phyloP scores from a whole-genome alignment of 2,888 invertebrate species.

The Bombylius discolor region DNA sequence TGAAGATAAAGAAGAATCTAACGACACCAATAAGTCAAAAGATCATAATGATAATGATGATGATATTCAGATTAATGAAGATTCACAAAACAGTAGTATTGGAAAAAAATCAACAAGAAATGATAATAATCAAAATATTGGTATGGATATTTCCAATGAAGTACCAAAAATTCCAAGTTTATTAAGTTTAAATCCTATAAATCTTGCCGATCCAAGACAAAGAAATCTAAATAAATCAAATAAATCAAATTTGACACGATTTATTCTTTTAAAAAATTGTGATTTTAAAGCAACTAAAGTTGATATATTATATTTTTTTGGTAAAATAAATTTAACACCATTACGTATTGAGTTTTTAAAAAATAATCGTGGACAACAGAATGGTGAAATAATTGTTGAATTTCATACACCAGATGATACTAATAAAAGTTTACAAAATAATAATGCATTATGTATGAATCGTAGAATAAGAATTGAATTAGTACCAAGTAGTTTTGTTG shows the following conservation, averaged over 20 bases:
- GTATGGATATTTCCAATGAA: neutral
- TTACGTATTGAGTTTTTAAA: slow-evolving; percentile 65
- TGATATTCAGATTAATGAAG: neutral
- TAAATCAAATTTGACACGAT: neutral
- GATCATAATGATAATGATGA: neutral
- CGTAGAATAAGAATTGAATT: slow-evolving; percentile 17
- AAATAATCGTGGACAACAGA: slow-evolving; percentile 54
- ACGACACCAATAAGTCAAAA: neutral
- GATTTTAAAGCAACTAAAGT: slow-evolving; percentile 63
- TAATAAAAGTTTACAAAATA: slow-evolving; percentile 30
- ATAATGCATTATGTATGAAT: slow-evolving; percentile 25
- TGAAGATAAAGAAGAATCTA: neutral
- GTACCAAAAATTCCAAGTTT: slow-evolving; percentile 18
- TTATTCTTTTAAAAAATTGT: slow-evolving; percentile 55
- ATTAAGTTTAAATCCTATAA: slow-evolving; percentile 16
- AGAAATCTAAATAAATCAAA: slow-evolving; percentile 10
- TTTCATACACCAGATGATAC: slow-evolving; percentile 61
- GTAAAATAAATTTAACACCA: slow-evolving; percentile 62
- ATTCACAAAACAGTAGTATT: neutral
- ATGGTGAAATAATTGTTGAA: slow-evolving; percentile 81
- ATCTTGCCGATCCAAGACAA: slow-evolving; percentile 18
- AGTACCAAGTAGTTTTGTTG: slow-evolving; percentile 9
- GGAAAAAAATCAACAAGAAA: neutral
- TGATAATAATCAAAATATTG: neutral
- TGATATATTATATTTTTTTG: slow-evolving; percentile 68